phyloP scores from a whole-genome alignment of 2,888 invertebrate genomes.

The Aporophyla lueneburgensis region DNA sequence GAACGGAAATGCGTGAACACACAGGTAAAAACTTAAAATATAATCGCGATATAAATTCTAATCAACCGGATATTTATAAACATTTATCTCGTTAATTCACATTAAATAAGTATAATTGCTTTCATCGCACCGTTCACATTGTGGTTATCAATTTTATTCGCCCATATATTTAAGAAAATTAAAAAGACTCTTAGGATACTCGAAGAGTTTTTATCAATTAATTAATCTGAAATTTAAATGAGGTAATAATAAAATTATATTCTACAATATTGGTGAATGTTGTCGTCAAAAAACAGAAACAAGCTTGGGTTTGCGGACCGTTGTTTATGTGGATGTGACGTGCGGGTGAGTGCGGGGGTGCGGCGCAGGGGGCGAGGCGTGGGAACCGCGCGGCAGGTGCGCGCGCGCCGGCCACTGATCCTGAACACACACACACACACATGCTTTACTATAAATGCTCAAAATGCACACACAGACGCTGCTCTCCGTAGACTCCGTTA shows the following conservation, averaged over 20 bases:
- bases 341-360: constrained; percentile 75
- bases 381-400: constrained; percentile 90
- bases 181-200: constrained; percentile 39
- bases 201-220: constrained; percentile 68
- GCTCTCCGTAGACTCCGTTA: constrained; percentile 78
- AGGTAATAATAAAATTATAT: constrained; percentile 61
- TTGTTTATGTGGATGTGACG: constrained; percentile 87
- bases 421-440: constrained; percentile 83
- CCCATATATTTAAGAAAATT: constrained; percentile 44
- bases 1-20: constrained; percentile 47
- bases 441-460: constrained; percentile 69
- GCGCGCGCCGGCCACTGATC: constrained; percentile 90
- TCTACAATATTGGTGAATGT: constrained; percentile 68
- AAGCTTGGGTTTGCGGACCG: constrained; percentile 79
- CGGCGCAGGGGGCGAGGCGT: constrained; percentile 82
- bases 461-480: constrained; percentile 69
- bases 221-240: constrained; percentile 71
- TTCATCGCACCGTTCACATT: constrained; percentile 50
- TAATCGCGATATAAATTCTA: constrained; percentile 39
- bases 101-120: constrained; percentile 49
- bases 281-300: constrained; percentile 77
- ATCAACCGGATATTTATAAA: constrained; percentile 52
- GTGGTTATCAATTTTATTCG: constrained; percentile 52
- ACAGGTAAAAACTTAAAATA: constrained; percentile 46
- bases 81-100: constrained; percentile 51